phyloP scores from a whole-genome alignment of 1,140 invertebrate species.

The Euwallacea fornicatus region DNA sequence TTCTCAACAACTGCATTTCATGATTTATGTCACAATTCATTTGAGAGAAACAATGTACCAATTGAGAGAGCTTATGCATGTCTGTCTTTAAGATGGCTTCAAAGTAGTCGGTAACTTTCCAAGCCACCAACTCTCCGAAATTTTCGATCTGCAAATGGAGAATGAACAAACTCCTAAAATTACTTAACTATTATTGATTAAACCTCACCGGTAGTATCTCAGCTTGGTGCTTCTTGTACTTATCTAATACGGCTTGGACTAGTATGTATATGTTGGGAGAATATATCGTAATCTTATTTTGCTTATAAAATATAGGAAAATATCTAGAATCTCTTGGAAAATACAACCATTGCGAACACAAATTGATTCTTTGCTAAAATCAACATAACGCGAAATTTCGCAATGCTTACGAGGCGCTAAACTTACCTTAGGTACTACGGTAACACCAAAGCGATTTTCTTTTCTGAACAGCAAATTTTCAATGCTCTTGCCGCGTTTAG shows the following conservation, averaged over 20 bases:
- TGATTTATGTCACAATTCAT: conserved; percentile 65
- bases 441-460: conserved; percentile 50
- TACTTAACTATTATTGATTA: neutral
- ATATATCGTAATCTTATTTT: conserved; percentile 39
- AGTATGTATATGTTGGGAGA: conserved; percentile 55
- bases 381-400: conserved; percentile 1
- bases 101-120: conserved; percentile 64
- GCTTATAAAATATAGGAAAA: conserved; percentile 57
- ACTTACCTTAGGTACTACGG: conserved; percentile 53
- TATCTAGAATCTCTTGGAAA: conserved; percentile 56
- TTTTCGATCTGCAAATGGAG: conserved; percentile 61
- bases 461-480: conserved; percentile 51
- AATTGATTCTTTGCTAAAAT: conserved; percentile 49
- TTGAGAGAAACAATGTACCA: conserved; percentile 61
- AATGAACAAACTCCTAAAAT: too few species aligned
- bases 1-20: conserved; percentile 62
- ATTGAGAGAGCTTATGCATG: conserved; percentile 63
- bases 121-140: conserved; percentile 65
- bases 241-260: conserved; percentile 56
- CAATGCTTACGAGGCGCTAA: neutral
- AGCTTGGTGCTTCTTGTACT: conserved; percentile 45
- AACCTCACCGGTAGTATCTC: conserved; percentile 44
- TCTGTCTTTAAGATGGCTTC: conserved; percentile 66
- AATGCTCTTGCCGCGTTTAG: conserved; percentile 42
- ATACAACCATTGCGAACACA: conserved; percentile 58